These are phyloP conservation scores for Nyctalus aviator DNA, from an alignment of 2,797 vertebrate species.

Conservation along the genomic window DNA sequence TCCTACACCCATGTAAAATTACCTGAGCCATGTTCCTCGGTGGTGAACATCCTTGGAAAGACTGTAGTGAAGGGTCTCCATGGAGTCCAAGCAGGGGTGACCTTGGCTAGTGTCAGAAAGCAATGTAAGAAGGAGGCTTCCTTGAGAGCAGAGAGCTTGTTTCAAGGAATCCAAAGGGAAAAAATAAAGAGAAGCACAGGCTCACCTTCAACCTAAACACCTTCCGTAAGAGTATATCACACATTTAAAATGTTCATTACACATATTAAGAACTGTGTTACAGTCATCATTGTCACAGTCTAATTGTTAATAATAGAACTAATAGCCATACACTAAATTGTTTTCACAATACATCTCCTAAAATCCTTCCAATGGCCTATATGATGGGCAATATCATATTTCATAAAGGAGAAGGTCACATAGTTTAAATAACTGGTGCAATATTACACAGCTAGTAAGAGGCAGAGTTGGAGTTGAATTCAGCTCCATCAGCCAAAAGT, in stretches of 20 bases:
- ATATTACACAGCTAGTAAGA: not conserved
- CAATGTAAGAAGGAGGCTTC: slow-evolving; percentile 47
- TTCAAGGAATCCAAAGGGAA: not conserved
- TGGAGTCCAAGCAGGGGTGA: slow-evolving; percentile 32
- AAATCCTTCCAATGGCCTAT: not conserved
- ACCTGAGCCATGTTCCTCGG: slow-evolving; percentile 78
- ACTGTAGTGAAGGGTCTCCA: slow-evolving; percentile 65
- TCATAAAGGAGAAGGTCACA: not conserved
- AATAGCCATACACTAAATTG: not conserved
- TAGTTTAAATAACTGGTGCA: not conserved
- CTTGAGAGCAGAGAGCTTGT: slow-evolving; percentile 35
- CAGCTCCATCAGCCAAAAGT: not conserved
- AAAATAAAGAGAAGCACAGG: not conserved
- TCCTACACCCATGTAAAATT: slow-evolving; percentile 7
- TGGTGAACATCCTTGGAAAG: slow-evolving; percentile 68
- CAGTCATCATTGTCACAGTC: not conserved
- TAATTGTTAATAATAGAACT: not conserved
- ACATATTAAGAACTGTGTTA: not conserved
- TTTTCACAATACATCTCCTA: not conserved
- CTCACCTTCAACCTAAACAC: not conserved
- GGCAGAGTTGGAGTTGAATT: slow-evolving; percentile 23
- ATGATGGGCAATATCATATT: not conserved
- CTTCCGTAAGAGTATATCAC: not conserved
- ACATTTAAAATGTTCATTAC: not conserved
- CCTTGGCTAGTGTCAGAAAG: slow-evolving; percentile 81